Percentiles rank a stretch among this genome's conserved stretches.
Conservation (phyloP, 2,888 invertebrate species). For the Antheraea assamensis region DNA sequence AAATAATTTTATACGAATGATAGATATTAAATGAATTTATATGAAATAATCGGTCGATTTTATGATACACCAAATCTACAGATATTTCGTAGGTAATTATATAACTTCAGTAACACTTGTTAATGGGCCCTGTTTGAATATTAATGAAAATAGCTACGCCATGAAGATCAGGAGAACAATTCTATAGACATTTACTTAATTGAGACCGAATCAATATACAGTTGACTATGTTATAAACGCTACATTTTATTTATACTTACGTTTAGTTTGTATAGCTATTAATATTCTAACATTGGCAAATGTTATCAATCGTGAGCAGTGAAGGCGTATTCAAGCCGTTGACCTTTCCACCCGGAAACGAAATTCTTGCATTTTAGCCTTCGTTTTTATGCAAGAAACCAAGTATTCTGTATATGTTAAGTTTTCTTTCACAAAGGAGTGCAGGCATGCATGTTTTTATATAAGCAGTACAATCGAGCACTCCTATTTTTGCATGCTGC, state of each 20-base stretch:
- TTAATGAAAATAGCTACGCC: not conserved
- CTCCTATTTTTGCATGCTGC: not conserved
- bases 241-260: not conserved
- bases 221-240: not conserved
- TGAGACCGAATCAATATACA: not conserved
- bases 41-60: not conserved
- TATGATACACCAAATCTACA: not conserved
- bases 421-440: not conserved
- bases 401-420: not conserved
- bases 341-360: slow-evolving; percentile 61
- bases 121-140: not conserved
- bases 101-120: not conserved
- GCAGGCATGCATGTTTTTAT: not conserved
- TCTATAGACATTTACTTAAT: not conserved
- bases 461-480: not conserved
- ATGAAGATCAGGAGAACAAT: not conserved
- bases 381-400: slow-evolving; percentile 30
- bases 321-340: slow-evolving; percentile 11
- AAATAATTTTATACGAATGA: too few species aligned
- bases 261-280: not conserved
- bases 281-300: slow-evolving; percentile 1
- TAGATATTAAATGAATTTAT: too few species aligned
- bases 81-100: not conserved
- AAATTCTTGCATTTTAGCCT: slow-evolving; percentile 48
- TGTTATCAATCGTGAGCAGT: slow-evolving; percentile 1